These are phyloP conservation scores for Labeo calbasu DNA, from an alignment of 2,797 vertebrate genomes.

Conservation along the genomic window DNA sequence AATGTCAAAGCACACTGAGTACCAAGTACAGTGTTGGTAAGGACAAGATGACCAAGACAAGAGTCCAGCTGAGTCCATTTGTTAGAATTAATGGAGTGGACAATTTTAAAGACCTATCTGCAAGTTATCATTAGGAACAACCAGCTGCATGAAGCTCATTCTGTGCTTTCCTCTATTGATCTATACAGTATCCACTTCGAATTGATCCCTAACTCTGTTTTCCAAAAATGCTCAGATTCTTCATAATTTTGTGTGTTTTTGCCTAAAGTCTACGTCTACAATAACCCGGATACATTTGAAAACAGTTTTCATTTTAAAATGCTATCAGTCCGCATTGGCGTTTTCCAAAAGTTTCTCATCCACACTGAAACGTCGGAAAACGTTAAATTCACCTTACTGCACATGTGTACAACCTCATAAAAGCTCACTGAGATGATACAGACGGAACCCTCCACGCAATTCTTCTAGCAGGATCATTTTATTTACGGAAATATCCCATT, in stretches of 20 bases:
- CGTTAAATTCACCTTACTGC: too few species aligned
- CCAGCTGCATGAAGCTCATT: background rate
- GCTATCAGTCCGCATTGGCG: too few species aligned
- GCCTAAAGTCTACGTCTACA: background rate
- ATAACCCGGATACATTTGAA: too few species aligned
- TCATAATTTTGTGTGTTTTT: background rate
- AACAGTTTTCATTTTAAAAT: too few species aligned
- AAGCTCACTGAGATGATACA: too few species aligned
- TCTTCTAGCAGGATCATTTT: too few species aligned
- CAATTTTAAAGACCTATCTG: background rate
- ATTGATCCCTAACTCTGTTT: background rate
- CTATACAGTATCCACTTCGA: background rate
- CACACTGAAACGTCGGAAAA: too few species aligned
- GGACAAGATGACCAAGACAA: background rate
- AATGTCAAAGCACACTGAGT: background rate
- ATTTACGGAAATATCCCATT: too few species aligned
- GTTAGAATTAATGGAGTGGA: background rate
- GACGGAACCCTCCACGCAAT: too few species aligned
- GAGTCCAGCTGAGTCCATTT: background rate
- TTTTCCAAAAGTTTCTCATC: too few species aligned
- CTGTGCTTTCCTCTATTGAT: background rate
- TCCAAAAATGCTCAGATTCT: background rate
- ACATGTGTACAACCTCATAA: too few species aligned
- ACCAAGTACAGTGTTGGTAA: slow-evolving; percentile 1
- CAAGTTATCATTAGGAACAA: background rate